These are phyloP conservation scores for Strigamia maritima DNA, from an alignment of 2,888 invertebrate genomes.

Conservation along the genomic window DNA sequence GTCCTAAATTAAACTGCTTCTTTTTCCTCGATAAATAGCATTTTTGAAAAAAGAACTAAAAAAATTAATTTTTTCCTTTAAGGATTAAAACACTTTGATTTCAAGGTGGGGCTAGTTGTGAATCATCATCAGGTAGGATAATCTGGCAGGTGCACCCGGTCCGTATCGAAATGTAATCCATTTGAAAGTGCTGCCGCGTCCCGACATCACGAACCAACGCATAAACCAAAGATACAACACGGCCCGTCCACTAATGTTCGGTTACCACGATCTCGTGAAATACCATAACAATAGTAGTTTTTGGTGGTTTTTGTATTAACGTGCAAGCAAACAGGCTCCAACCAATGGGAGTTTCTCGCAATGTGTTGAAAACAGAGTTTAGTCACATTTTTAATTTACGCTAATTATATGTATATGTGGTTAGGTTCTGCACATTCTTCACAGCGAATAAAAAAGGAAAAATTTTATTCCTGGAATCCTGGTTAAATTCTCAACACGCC, in stretches of 20 bases:
- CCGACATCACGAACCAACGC: constrained; percentile 68
- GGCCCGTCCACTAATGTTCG: constrained; percentile 67
- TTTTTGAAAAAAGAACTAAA: neutral
- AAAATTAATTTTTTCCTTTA: neutral
- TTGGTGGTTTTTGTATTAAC: too few species aligned
- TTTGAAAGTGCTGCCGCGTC: constrained; percentile 62
- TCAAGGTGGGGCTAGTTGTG: neutral
- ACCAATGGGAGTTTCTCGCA: too few species aligned
- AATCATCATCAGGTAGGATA: constrained; percentile 52
- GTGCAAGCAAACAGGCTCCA: too few species aligned
- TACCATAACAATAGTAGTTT: too few species aligned
- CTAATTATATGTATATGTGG: too few species aligned
- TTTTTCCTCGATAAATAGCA: constrained; percentile 3
- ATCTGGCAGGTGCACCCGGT: constrained; percentile 83
- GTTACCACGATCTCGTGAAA: constrained; percentile 78
- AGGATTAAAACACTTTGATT: neutral
- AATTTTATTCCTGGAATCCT: too few species aligned
- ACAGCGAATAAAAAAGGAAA: too few species aligned
- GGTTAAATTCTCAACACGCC: too few species aligned
- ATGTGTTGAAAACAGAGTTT: too few species aligned
- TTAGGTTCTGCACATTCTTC: too few species aligned
- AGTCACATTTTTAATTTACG: too few species aligned
- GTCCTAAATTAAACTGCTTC: neutral
- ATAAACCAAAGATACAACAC: constrained; percentile 76
- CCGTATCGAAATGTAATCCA: constrained; percentile 77